Evolutionary conservation across 2,113 vertebrate genomes (phyloP).

Genomic region (Cryptoleucopteryx plumbea): DNA sequence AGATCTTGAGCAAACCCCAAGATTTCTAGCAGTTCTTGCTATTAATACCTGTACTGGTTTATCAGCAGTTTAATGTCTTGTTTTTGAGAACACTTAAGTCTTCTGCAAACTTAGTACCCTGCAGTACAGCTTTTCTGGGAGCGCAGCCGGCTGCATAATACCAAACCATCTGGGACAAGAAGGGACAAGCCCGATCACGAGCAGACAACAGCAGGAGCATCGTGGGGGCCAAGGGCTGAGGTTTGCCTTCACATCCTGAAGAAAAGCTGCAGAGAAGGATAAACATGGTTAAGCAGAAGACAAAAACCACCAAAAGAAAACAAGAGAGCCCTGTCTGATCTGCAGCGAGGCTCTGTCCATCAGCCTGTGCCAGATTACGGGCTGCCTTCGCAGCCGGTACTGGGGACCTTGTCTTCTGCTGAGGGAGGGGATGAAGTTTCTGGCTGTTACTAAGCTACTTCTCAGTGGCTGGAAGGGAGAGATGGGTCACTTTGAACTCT

Average conservation of each 20-base stretch:
- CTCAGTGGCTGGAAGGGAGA: not conserved
- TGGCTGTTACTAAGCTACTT: not conserved
- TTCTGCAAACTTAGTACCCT: not conserved
- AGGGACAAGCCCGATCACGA: not conserved
- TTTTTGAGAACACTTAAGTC: not conserved
- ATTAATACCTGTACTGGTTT: not conserved
- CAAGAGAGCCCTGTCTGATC: not conserved
- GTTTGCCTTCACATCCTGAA: not conserved
- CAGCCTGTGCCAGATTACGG: not conserved
- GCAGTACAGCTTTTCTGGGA: not conserved
- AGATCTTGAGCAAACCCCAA: not conserved
- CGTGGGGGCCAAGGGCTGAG: rapidly evolving
- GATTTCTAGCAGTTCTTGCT: not conserved
- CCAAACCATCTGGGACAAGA: not conserved
- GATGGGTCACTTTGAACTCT: not conserved
- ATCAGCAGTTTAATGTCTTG: not conserved
- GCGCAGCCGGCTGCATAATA: not conserved
- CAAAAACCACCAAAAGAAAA: not conserved
- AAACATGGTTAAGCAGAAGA: not conserved
- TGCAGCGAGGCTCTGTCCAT: not conserved
- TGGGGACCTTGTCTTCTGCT: not conserved
- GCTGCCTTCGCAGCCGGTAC: not conserved
- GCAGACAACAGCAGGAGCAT: not conserved
- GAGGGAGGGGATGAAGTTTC: not conserved
- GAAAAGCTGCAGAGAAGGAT: not conserved